Evolutionary conservation across 2,888 invertebrate species (phyloP), one percentile per base, ranked within the genome.

Genomic region (Vannuccia rotundouncinata): DNA sequence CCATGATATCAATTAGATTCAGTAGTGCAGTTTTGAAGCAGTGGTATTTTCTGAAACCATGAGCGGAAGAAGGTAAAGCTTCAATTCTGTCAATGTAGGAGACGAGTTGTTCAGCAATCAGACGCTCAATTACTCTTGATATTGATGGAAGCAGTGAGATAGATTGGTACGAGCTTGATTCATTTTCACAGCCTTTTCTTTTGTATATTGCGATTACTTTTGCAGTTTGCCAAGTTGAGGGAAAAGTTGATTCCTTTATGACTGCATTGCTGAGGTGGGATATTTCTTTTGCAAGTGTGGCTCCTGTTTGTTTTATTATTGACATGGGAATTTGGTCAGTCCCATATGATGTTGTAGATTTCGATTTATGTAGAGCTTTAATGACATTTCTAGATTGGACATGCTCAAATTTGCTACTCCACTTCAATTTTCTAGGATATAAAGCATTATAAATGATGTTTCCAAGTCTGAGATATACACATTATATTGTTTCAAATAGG

Each of bases 171-270:
- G 66, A 66, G 66, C 25, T 66, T 66, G 66, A 22, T 66, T 66
- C 66, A 66, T 66, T 66, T 27, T 66, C 66, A 22, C 66, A 66
- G 25, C 66, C 66, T 22, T 66, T 66, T 66, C 66, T 66, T 66
- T 66, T 66, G 66, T 66, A 66, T 5, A 66, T 66, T 66, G 66
- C 66, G 66, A 66, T 66, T n/a, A 66, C 66, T 66, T 66, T 66
- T 66, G 66, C 22, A 13, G 66, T 22, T 66, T 5, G 10, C 22
- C 66, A 66, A 66, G 66, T 66, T 27, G 66, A 66, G 66, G 66
- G 66, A n/a, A 66, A 66, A 27, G 66, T 66, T 66, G 22, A 66
- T 66, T 22, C 66, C 10, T 66, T 66, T 5, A 13, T 66, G 66
- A 66, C 66, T 66, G 66, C 66, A 66, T 66, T 66, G 22, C 66